Conservation (phyloP, 2,113 vertebrate genomes). For the Platysteira castanea region DNA sequence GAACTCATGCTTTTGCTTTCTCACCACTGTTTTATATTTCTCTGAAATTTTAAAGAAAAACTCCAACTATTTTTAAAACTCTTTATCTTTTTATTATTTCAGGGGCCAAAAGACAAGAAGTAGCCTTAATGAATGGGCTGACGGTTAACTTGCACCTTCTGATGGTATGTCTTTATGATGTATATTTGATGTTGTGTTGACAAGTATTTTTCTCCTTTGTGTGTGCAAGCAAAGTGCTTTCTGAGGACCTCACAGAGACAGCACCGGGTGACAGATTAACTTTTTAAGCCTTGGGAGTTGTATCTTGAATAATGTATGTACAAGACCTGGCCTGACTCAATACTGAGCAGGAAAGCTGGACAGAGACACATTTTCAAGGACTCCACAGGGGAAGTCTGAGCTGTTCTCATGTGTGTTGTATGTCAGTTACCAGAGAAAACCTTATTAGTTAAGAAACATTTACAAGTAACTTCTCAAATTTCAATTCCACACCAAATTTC, state of each 20-base stretch:
- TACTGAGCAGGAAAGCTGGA: background rate
- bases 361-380: background rate
- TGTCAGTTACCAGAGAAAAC: background rate
- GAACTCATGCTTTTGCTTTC: background rate
- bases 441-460: background rate
- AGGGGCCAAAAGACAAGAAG: slow-evolving; percentile 77
- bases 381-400: background rate
- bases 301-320: background rate
- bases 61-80: background rate
- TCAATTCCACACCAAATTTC: background rate
- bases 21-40: background rate
- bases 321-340: background rate
- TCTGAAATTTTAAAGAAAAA: background rate
- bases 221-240: background rate
- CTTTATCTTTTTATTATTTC: background rate
- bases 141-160: slow-evolving; percentile 93
- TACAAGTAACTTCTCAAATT: background rate
- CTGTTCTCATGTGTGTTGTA: background rate
- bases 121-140: slow-evolving; percentile 89
- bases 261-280: background rate
- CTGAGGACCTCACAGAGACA: slow-evolving; percentile 21
- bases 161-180: slow-evolving; percentile 75
- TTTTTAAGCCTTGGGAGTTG: background rate
- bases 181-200: background rate
- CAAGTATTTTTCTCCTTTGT: slow-evolving; percentile 1